Percentiles rank a stretch among this genome's conserved stretches.
Conservation (phyloP, 2,797 vertebrate genomes). For the Philypnodon macrostomus region DNA sequence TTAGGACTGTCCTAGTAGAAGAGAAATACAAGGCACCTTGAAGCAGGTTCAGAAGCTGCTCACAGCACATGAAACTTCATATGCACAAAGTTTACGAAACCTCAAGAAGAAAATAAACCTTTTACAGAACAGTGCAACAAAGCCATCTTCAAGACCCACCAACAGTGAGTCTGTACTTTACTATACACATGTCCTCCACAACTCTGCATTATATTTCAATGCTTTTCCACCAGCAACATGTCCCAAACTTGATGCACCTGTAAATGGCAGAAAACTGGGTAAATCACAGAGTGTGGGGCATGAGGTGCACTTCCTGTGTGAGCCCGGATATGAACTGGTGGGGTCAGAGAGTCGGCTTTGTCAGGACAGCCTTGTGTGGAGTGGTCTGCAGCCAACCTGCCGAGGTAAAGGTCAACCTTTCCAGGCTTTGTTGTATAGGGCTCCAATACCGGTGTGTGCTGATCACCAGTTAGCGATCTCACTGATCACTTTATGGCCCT, state of each 20-base stretch:
- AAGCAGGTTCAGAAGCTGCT: constrained; percentile 86
- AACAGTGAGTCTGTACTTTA: constrained; percentile 64
- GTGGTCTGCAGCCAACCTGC: constrained; percentile 78
- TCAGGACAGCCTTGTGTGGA: constrained; percentile 81
- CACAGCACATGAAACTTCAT: constrained; percentile 80
- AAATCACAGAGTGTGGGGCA: constrained; percentile 72
- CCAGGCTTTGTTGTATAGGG: no score
- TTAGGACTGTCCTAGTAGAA: constrained; percentile 79
- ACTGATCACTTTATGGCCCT: constrained; percentile 50
- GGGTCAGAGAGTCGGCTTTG: constrained; percentile 83
- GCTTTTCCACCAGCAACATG: constrained; percentile 74
- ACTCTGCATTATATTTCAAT: not conserved
- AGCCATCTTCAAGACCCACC: constrained; percentile 51
- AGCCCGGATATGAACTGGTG: constrained; percentile 76
- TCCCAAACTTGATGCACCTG: constrained; percentile 65
- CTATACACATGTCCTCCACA: not conserved
- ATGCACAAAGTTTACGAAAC: constrained; percentile 70
- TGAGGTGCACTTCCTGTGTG: constrained; percentile 84
- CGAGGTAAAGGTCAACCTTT: constrained; percentile 66
- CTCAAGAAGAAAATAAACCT: constrained; percentile 84
- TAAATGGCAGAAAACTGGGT: constrained; percentile 81
- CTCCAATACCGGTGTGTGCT: constrained; percentile 14
- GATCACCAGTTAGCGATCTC: constrained; percentile 49
- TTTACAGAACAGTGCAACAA: constrained; percentile 70
- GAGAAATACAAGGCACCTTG: constrained; percentile 74